phyloP scores from a whole-genome alignment of 2,888 invertebrate species.

The Eulithis testata region DNA sequence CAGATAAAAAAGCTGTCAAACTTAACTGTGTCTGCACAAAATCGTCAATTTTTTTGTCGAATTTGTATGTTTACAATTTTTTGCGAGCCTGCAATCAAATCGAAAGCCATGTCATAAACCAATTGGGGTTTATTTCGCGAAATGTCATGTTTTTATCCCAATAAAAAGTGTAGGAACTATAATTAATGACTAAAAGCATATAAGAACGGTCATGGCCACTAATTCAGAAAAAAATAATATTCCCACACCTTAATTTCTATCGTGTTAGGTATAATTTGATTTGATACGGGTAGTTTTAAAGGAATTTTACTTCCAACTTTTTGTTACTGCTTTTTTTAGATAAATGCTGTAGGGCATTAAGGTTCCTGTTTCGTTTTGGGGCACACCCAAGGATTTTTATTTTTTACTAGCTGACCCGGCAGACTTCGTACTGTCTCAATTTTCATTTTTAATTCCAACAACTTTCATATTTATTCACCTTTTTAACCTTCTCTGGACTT shows the following conservation, averaged over 20 bases:
- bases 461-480: too few species aligned
- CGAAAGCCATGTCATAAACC: constrained; percentile 25
- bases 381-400: constrained; percentile 9
- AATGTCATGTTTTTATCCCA: constrained; percentile 13
- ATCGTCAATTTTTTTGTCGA: not conserved
- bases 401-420: too few species aligned
- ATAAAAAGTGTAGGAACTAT: constrained; percentile 31
- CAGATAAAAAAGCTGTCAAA: constrained; percentile 1
- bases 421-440: too few species aligned
- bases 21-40: not conserved
- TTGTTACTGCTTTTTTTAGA: constrained; percentile 42
- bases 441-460: too few species aligned
- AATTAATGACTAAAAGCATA: constrained; percentile 33
- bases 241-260: constrained; percentile 73
- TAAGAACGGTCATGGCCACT: constrained; percentile 52
- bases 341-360: constrained; percentile 15
- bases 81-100: constrained; percentile 11
- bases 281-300: constrained; percentile 63
- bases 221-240: constrained; percentile 52
- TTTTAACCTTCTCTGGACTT: too few species aligned
- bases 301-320: constrained; percentile 53
- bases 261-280: constrained; percentile 70
- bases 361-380: constrained; percentile 16
- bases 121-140: constrained; percentile 24
- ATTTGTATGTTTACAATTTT: not conserved